Percentiles rank a stretch among this genome's conserved stretches.
Conservation (phyloP, 2,888 invertebrate species). For the Heliothis peltigera region DNA sequence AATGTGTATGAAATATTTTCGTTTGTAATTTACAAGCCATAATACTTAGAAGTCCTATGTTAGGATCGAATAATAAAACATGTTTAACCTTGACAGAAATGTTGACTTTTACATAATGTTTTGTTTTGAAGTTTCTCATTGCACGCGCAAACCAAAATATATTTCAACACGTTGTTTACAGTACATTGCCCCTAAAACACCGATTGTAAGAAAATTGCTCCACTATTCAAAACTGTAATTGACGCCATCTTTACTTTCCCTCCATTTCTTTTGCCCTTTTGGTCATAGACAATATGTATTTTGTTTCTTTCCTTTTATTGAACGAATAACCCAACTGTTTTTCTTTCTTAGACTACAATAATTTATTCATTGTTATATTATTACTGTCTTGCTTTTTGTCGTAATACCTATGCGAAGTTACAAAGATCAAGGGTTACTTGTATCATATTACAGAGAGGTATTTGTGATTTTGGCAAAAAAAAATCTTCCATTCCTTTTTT, state of each 20-base stretch:
- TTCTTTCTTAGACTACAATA: too few relatives aligned
- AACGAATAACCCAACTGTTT: neutral
- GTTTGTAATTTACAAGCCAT: conserved; percentile 14
- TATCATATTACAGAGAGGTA: too few relatives aligned
- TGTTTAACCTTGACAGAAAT: conserved; percentile 1
- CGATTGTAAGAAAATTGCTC: neutral
- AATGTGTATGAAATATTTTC: conserved; percentile 14
- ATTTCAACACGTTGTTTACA: neutral
- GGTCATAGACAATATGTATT: neutral
- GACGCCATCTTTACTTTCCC: neutral
- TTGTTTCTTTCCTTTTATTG: neutral
- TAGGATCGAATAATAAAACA: conserved; percentile 6
- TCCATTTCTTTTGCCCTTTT: neutral
- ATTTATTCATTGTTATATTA: too few relatives aligned
- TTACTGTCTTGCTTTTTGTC: too few relatives aligned
- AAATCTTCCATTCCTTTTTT: too few relatives aligned
- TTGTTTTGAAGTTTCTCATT: neutral
- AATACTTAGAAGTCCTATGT: conserved; percentile 26
- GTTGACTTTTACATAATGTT: neutral
- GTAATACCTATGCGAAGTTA: too few relatives aligned
- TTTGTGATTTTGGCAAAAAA: too few relatives aligned
- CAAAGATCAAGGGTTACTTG: too few relatives aligned
- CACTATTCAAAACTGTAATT: neutral
- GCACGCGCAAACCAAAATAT: neutral
- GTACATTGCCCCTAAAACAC: neutral